phyloP scores from a whole-genome alignment of 2,888 invertebrate species.

The Orthosia gracilis region DNA sequence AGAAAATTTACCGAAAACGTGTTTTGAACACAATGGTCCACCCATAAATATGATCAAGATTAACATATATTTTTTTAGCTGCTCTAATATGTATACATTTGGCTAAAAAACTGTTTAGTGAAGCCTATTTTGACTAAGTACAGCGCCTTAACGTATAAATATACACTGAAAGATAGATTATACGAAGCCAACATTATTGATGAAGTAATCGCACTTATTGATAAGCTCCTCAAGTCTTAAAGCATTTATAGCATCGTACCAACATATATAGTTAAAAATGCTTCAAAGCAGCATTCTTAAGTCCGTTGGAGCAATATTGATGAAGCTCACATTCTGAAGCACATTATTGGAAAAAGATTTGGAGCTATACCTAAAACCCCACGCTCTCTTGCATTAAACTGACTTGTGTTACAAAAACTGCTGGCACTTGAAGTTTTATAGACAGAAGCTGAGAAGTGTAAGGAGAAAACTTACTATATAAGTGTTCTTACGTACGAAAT shows the following conservation, averaged over 20 bases:
- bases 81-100: too few species aligned
- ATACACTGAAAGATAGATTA: background rate
- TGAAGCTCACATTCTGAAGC: slow-evolving; percentile 50
- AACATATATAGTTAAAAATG: slow-evolving; percentile 2
- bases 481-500: too few species aligned
- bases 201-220: background rate
- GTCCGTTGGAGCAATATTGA: slow-evolving; percentile 44
- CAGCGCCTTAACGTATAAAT: background rate
- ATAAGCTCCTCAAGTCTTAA: slow-evolving; percentile 5
- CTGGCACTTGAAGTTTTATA: slow-evolving; percentile 45
- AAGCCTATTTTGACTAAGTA: too few species aligned
- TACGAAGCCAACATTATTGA: background rate
- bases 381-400: slow-evolving; percentile 54
- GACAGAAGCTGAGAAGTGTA: background rate
- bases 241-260: background rate
- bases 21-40: too few species aligned
- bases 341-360: slow-evolving; percentile 68
- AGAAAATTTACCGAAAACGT: too few species aligned
- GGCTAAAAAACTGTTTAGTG: too few species aligned
- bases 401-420: slow-evolving; percentile 52
- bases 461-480: background rate
- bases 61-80: too few species aligned
- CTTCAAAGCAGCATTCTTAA: slow-evolving; percentile 23
- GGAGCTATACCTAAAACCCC: slow-evolving; percentile 53
- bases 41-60: too few species aligned